A percentile compares a stretch with the other conserved stretches of the same genome.
These are phyloP conservation scores for Crossocerus cetratus DNA, from an alignment of 2,888 invertebrate species.

Conservation along the genomic window DNA sequence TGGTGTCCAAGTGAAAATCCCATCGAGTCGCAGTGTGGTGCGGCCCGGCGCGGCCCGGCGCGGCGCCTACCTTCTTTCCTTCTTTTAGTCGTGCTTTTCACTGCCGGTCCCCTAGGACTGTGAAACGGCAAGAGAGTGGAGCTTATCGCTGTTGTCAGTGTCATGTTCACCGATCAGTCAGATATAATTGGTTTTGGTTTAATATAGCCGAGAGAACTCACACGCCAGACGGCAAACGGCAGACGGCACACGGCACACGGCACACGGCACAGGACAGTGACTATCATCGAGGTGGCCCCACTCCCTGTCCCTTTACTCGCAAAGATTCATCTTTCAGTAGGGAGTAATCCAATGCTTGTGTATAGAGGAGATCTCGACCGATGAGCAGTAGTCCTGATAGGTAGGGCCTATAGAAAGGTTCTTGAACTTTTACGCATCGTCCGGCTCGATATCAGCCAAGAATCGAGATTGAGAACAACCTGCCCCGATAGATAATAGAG, in stretches of 20 bases:
- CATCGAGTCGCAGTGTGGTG: slow-evolving; percentile 13
- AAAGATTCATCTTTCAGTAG: no score
- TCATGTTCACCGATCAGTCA: slow-evolving; percentile 46
- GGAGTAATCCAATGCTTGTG: no score
- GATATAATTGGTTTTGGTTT: slow-evolving; percentile 49
- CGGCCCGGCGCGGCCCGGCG: background rate
- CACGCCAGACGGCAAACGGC: no score
- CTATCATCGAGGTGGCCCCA: slow-evolving; percentile 15
- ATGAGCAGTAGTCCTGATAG: no score
- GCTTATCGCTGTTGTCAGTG: slow-evolving; percentile 45
- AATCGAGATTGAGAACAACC: slow-evolving; percentile 6
- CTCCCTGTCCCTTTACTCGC: no score
- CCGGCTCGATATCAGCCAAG: no score
- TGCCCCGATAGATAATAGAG: slow-evolving; percentile 15
- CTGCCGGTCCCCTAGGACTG: slow-evolving; percentile 1
- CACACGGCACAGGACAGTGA: no score
- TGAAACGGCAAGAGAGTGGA: slow-evolving; percentile 22
- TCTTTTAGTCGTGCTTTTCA: slow-evolving; percentile 17
- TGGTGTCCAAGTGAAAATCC: slow-evolving; percentile 5
- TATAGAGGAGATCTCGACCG: no score
- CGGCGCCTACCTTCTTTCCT: slow-evolving; percentile 3
- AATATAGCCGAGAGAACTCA: slow-evolving; percentile 31
- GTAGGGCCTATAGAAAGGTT: no score
- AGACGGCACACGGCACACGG: no score
- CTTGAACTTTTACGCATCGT: no score